Evolutionary conservation across 2,797 vertebrate genomes (phyloP).

Genomic region (Cichlasoma orientale): DNA sequence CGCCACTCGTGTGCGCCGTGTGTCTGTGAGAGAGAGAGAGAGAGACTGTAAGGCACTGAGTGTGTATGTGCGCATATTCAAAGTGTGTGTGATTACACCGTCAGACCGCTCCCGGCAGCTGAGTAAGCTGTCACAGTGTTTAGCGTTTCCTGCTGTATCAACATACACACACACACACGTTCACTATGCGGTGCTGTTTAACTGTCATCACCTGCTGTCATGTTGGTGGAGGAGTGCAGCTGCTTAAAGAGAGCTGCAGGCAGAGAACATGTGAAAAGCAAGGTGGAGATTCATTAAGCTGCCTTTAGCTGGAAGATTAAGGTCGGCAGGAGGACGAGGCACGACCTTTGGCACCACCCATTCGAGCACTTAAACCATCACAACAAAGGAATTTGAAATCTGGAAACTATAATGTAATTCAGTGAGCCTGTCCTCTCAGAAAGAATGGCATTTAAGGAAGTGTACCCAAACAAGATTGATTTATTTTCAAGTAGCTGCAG

Average conservation of each 20-base stretch:
- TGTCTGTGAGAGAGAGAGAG: neutral
- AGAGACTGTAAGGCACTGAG: accelerated
- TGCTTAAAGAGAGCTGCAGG: constrained; percentile 9
- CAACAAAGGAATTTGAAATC: neutral
- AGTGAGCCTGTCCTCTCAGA: neutral
- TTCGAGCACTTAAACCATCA: neutral
- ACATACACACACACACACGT: neutral
- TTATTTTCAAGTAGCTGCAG: neutral
- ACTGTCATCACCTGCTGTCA: constrained; percentile 38
- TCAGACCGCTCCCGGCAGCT: neutral
- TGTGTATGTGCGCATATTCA: neutral
- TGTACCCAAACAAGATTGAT: neutral
- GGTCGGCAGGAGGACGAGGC: constrained; percentile 13
- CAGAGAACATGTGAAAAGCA: constrained; percentile 32
- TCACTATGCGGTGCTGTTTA: constrained; percentile 2
- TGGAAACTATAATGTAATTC: neutral
- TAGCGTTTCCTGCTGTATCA: constrained; percentile 4
- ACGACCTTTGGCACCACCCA: too few species aligned
- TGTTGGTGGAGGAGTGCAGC: neutral
- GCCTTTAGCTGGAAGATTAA: constrained; percentile 4
- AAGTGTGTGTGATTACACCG: neutral
- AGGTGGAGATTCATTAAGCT: constrained; percentile 23
- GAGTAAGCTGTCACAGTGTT: constrained; percentile 17
- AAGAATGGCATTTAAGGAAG: neutral
- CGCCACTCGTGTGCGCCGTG: neutral